Percentiles rank a stretch among this genome's conserved stretches.
Conservation (phyloP, 2,797 vertebrate species). For the Pangasius macronema region DNA sequence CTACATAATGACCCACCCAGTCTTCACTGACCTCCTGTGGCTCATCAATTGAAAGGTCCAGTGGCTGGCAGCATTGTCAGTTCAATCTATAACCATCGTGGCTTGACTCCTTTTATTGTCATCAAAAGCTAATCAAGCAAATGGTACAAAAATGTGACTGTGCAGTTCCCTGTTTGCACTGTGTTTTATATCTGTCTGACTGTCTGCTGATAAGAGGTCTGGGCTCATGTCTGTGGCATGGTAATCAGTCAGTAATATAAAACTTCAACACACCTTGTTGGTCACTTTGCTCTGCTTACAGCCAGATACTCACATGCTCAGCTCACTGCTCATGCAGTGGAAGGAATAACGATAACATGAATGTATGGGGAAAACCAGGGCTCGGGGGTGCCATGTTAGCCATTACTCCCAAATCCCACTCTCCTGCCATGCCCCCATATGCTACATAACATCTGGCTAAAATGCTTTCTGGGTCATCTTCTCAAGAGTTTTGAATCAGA, state of each 20-base stretch:
- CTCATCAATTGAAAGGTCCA: constrained; percentile 50
- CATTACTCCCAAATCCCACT: background rate
- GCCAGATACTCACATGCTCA: background rate
- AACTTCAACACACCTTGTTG: background rate
- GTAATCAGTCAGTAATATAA: background rate
- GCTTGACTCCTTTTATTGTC: constrained; percentile 43
- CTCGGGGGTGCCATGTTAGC: background rate
- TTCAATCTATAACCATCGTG: constrained; percentile 49
- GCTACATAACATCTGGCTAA: background rate
- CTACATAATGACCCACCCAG: constrained; percentile 42
- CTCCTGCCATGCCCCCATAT: background rate
- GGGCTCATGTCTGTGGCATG: background rate
- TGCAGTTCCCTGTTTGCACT: background rate
- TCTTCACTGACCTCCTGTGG: constrained; percentile 53
- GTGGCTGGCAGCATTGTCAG: constrained; percentile 51
- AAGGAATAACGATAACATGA: background rate
- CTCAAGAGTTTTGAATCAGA: background rate
- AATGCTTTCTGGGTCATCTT: background rate
- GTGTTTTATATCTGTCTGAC: background rate
- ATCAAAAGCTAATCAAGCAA: constrained; percentile 21
- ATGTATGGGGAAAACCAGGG: background rate
- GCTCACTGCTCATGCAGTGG: background rate
- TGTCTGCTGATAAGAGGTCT: background rate
- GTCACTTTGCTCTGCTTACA: too few relatives aligned
- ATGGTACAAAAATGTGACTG: background rate